Conservation (phyloP, 2,888 invertebrate genomes). For the Eurytoma adleriae region DNA sequence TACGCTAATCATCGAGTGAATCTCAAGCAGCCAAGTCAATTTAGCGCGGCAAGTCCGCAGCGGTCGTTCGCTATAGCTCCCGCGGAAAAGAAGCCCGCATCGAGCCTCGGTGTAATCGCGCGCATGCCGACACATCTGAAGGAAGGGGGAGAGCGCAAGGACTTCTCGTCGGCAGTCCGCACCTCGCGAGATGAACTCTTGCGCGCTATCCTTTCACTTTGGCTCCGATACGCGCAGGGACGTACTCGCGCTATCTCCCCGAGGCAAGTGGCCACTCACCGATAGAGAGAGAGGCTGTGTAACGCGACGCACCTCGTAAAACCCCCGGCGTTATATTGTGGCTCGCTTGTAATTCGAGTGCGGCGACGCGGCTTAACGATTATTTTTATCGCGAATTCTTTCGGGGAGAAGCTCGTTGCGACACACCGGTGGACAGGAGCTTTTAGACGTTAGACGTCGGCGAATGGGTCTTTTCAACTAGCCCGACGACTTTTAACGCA, state of each 20-base stretch:
- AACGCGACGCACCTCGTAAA: not conserved
- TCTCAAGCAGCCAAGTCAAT: not conserved
- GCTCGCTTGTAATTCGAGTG: not conserved
- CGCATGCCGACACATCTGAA: constrained; percentile 9
- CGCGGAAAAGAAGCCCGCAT: too few species aligned
- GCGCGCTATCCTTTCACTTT: constrained; percentile 39
- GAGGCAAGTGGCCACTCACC: too few species aligned
- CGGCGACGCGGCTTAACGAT: not conserved
- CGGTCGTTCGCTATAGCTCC: too few species aligned
- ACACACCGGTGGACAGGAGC: too few species aligned
- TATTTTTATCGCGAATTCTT: constrained; percentile 1
- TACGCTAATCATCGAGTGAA: not conserved
- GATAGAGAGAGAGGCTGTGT: not conserved
- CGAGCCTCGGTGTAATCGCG: not conserved
- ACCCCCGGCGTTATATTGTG: not conserved
- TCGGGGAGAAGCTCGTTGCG: not conserved
- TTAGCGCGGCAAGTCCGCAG: too few species aligned
- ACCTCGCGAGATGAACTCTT: constrained; percentile 31
- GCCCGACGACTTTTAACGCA: too few species aligned
- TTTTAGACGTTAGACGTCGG: too few species aligned
- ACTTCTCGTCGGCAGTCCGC: not conserved
- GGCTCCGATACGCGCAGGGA: not conserved
- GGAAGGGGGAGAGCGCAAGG: constrained; percentile 7
- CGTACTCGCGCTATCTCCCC: too few species aligned
- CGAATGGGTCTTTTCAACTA: too few species aligned